Percentiles rank a stretch among this genome's conserved stretches.
Evolutionary conservation across 2,888 invertebrate species (phyloP).

Genomic region (Teleogryllus oceanicus): DNA sequence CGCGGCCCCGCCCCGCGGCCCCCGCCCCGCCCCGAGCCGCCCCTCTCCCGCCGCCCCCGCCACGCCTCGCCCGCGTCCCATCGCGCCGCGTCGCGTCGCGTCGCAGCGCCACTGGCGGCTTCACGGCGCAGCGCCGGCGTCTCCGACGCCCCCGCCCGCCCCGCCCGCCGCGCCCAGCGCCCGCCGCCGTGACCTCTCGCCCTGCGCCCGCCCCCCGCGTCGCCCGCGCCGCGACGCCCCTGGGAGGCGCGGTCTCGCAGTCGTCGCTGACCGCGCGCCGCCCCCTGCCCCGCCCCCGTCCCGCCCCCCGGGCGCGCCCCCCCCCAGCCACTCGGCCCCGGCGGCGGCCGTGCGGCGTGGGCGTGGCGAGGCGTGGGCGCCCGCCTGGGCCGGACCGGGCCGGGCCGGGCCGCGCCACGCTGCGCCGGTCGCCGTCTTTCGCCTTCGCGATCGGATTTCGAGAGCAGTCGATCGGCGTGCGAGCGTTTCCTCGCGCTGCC

Average conservation of each 20-base stretch:
- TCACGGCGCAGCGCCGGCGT: not conserved
- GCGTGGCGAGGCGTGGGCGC: too few relatives aligned
- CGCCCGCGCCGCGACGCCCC: not conserved
- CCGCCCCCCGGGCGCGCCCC: not conserved
- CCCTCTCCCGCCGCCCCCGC: too few relatives aligned
- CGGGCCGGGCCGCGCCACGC: not conserved
- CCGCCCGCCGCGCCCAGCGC: not conserved
- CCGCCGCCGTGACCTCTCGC: conserved; percentile 3
- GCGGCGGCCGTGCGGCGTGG: too few relatives aligned
- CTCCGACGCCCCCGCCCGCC: not conserved
- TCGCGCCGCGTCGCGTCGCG: not conserved
- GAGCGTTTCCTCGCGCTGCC: not conserved
- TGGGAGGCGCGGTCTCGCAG: not conserved
- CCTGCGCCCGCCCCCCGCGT: not conserved
- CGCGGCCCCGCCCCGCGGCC: too few relatives aligned
- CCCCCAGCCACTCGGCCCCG: not conserved
- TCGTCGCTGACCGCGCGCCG: not conserved
- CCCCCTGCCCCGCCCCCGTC: not conserved
- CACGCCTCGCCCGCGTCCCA: too few relatives aligned
- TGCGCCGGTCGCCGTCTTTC: not conserved
- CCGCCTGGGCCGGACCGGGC: not conserved
- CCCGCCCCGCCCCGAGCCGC: too few relatives aligned
- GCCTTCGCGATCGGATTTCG: too few relatives aligned
- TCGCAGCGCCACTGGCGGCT: conserved; percentile 1
- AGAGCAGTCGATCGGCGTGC: too few relatives aligned